Base-by-base conservation (phyloP, 2,113 vertebrate species). In the Podocnemis expansa region DNA sequence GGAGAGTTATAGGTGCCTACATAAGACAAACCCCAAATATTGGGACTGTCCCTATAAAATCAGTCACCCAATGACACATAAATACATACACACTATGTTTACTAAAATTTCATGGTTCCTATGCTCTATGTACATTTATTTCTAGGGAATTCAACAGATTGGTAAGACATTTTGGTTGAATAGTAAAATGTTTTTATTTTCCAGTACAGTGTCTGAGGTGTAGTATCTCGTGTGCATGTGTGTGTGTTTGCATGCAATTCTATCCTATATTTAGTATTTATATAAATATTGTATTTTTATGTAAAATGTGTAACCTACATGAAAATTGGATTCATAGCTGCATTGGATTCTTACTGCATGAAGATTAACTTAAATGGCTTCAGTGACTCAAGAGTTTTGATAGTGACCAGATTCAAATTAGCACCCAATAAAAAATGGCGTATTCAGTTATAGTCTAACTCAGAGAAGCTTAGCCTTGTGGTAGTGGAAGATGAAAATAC, bases 401-500 rank as follows among this genome's bases (percentile, higher is more conserved):
- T 95, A 91, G 73, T 96, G 85, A 94, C 88, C 90, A 75, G 70
- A 88, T 89, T 97, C 87, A 93, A 89, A 97, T 94, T 91, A 95
- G 85, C 82, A 91, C 38, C 29, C 67, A 67, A 78, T 95, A 95
- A 79, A 89, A 95, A 95, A 94, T 80, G 85, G 56, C 76, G 5
- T 90, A 92, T 93, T 96, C 94, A 85, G 88, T 96, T 95, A 90
- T 84, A 94, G 78, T 43, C 1, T 25, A 95, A 82, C 83, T 91
- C 52, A 96, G 94, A 84, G 87, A 96, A 94, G 95, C 93, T 95
- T 93, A 97, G 88, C 87, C 78, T 94, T 96, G 82, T 24, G 87
- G 89, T 67, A 89, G 89, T 55, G 83, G 82, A 88, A 97, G 93
- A 93, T 94, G 93, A 93, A 97, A 97, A 95, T 89, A 58, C 87